These are phyloP conservation scores for Trematocara stigmaticum DNA, from an alignment of 2,113 vertebrate genomes.

Conservation along the genomic window DNA sequence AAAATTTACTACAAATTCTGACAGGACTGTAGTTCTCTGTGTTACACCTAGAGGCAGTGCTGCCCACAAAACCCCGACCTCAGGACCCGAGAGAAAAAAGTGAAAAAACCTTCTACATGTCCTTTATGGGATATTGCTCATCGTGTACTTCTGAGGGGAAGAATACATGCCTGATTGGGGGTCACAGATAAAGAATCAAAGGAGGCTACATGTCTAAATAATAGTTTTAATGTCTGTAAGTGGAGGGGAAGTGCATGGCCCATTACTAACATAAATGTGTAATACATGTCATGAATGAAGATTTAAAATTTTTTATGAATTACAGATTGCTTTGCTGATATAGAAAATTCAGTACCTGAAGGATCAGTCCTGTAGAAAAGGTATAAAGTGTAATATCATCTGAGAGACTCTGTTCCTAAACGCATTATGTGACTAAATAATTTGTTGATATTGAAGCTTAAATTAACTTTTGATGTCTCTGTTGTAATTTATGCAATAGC, in stretches of 20 bases:
- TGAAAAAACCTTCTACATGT: not conserved
- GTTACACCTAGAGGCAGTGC: constrained; percentile 57
- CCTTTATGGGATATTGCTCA: not conserved
- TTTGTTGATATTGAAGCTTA: not conserved
- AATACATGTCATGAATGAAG: not conserved
- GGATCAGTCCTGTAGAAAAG: not conserved
- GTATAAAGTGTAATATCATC: not conserved
- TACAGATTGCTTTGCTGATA: not conserved
- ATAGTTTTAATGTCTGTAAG: not conserved
- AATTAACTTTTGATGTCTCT: constrained; percentile 41
- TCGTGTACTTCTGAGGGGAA: not conserved
- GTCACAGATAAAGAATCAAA: not conserved
- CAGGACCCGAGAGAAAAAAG: not conserved
- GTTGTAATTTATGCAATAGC: constrained; percentile 1
- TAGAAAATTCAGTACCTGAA: not conserved
- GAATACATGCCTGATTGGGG: not conserved
- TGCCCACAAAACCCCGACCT: constrained; percentile 57
- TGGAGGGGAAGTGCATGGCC: not conserved
- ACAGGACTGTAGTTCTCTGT: constrained; percentile 20
- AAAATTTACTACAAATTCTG: not conserved
- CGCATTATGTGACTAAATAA: not conserved
- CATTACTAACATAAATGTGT: not conserved
- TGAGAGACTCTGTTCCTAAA: not conserved
- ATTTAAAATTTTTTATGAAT: not conserved
- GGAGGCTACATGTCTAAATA: not conserved